Evolutionary conservation across 53 echinoderm and acorn worm species (phyloP).

Genomic region (Actinopyga echinites): DNA sequence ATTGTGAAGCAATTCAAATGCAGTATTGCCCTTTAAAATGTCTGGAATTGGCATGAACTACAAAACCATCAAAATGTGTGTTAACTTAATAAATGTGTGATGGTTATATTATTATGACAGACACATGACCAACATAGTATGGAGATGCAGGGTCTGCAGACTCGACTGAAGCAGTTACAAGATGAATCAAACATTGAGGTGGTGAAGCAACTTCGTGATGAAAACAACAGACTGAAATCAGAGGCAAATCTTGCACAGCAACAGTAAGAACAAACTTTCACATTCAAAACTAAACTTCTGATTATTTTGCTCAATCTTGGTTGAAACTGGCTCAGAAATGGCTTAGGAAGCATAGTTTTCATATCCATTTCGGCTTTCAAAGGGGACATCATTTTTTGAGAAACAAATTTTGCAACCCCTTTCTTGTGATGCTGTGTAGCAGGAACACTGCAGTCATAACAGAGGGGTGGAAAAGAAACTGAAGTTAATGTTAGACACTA

Average conservation of each 20-base stretch:
- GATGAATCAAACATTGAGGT: constrained; percentile 70
- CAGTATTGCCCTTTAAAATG: not conserved
- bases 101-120: constrained; percentile 36
- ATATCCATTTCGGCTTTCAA: too few species aligned
- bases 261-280: constrained; percentile 56
- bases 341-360: too few species aligned
- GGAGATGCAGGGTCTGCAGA: constrained; percentile 65
- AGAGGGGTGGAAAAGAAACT: too few species aligned
- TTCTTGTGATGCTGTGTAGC: too few species aligned
- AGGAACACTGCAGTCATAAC: too few species aligned
- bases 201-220: constrained; percentile 76
- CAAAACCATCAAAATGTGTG: not conserved
- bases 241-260: constrained; percentile 77
- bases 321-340: too few species aligned
- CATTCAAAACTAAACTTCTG: too few species aligned
- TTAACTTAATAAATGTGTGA: not conserved
- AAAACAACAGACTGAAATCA: constrained; percentile 79
- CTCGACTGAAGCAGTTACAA: too few species aligned
- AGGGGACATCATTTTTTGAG: too few species aligned
- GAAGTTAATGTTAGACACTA: too few species aligned
- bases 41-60: not conserved
- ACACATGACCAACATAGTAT: constrained; percentile 81
- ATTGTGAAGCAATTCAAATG: not conserved
- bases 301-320: too few species aligned
- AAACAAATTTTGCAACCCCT: too few species aligned